These are phyloP conservation scores for Odiellus spinosus DNA, from an alignment of 2,888 invertebrate genomes.

Conservation along the genomic window DNA sequence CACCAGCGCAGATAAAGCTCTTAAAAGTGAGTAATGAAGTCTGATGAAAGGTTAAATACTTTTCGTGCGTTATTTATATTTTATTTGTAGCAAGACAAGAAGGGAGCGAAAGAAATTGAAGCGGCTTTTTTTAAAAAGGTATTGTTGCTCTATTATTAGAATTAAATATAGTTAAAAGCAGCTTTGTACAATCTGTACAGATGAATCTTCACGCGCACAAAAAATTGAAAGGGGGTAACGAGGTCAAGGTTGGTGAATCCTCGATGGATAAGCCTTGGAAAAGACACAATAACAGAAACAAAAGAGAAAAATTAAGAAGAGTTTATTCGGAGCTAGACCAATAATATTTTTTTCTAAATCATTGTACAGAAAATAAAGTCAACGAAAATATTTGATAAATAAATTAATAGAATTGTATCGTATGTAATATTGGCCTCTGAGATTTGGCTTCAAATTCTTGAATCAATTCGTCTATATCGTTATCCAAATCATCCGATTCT, in stretches of 20 bases:
- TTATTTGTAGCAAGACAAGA: no score
- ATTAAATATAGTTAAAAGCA: no score
- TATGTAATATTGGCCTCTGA: conserved; percentile 67
- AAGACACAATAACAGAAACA: conserved; percentile 73
- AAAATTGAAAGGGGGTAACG: conserved; percentile 1
- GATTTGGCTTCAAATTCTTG: conserved; percentile 81
- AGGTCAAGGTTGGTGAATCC: not conserved
- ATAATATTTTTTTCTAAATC: no score
- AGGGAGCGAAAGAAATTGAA: no score
- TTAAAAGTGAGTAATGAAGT: no score
- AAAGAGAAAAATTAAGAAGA: conserved; percentile 75
- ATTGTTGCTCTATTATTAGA: no score
- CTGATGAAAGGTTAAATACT: no score
- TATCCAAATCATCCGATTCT: conserved; percentile 80
- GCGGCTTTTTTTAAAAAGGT: no score
- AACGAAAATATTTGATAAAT: not conserved
- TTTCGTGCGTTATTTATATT: no score
- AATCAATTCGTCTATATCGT: conserved; percentile 90
- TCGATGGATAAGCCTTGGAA: conserved; percentile 48
- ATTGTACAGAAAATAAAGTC: no score
- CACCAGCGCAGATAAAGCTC: no score
- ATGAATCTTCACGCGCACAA: conserved; percentile 4
- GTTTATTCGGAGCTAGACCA: conserved; percentile 47
- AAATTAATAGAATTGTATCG: conserved; percentile 76
- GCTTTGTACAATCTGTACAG: no score